phyloP scores from a whole-genome alignment of 2,888 invertebrate species.

The Norana najaformis region DNA sequence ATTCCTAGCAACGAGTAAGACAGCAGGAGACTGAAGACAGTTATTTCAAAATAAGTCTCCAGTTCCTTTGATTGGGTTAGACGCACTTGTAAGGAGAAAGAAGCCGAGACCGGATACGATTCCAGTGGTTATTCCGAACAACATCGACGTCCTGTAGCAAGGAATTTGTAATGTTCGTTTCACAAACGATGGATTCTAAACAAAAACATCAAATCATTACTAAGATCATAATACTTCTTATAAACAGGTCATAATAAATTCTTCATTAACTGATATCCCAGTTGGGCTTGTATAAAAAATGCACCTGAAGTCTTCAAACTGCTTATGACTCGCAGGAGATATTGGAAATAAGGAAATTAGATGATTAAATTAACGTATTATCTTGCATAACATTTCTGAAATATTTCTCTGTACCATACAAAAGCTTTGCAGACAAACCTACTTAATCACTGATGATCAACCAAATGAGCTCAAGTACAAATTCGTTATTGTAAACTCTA shows the following conservation, averaged over 20 bases:
- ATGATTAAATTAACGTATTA: neutral
- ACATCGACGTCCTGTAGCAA: slow-evolving; percentile 29
- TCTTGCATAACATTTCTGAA: too few relatives aligned
- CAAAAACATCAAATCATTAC: neutral
- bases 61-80: too few relatives aligned
- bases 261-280: neutral
- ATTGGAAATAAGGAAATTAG: neutral
- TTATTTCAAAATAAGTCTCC: neutral
- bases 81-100: slow-evolving; percentile 29
- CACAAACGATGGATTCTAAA: neutral
- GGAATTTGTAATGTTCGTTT: slow-evolving; percentile 2
- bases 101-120: slow-evolving; percentile 22
- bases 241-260: neutral
- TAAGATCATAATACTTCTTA: neutral
- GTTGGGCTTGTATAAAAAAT: neutral
- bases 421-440: neutral
- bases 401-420: neutral
- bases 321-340: neutral
- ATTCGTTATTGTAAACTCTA: too few relatives aligned
- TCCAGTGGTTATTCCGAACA: slow-evolving; percentile 23
- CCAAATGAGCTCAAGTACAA: too few relatives aligned
- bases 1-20: neutral
- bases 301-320: neutral
- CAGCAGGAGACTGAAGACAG: neutral
- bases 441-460: too few relatives aligned